Evolutionary conservation across 2,113 vertebrate genomes (phyloP).

Genomic region (Dascyllus trimaculatus): DNA sequence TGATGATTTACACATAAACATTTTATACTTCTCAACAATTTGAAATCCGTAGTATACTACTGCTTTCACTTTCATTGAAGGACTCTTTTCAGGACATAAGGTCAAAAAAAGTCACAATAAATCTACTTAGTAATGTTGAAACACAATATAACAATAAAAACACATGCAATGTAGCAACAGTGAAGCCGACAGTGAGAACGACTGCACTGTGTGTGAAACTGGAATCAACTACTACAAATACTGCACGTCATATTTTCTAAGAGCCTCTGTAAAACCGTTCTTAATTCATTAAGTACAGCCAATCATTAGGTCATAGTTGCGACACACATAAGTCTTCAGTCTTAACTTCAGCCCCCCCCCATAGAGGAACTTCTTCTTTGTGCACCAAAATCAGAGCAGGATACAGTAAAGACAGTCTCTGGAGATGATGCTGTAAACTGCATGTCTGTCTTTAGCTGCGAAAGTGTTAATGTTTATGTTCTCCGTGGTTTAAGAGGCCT

Average conservation of each 20-base stretch:
- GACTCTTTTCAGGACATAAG: too few species aligned
- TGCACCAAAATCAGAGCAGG: slow-evolving; percentile 9
- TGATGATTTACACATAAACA: too few species aligned
- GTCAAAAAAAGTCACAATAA: too few species aligned
- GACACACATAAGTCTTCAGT: slow-evolving; percentile 10
- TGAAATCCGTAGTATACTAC: too few species aligned
- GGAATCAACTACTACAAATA: not conserved
- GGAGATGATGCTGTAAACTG: slow-evolving; percentile 54
- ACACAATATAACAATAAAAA: too few species aligned
- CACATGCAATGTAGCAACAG: not conserved
- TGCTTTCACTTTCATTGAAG: too few species aligned
- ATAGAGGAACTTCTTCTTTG: slow-evolving; percentile 23
- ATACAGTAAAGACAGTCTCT: slow-evolving; percentile 46
- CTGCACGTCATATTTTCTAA: slow-evolving; percentile 22
- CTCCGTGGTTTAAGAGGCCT: slow-evolving; percentile 56
- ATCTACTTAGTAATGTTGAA: too few species aligned
- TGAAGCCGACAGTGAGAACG: not conserved
- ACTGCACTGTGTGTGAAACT: not conserved
- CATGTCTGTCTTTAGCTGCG: slow-evolving; percentile 55
- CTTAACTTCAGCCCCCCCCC: slow-evolving; percentile 12
- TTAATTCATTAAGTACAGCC: not conserved
- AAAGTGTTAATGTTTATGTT: slow-evolving; percentile 64
- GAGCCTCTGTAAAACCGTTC: not conserved
- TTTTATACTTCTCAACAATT: too few species aligned
- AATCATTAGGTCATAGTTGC: too few species aligned